Base-by-base conservation (phyloP, 2,888 invertebrate genomes). In the Meteorus cinctellus region DNA sequence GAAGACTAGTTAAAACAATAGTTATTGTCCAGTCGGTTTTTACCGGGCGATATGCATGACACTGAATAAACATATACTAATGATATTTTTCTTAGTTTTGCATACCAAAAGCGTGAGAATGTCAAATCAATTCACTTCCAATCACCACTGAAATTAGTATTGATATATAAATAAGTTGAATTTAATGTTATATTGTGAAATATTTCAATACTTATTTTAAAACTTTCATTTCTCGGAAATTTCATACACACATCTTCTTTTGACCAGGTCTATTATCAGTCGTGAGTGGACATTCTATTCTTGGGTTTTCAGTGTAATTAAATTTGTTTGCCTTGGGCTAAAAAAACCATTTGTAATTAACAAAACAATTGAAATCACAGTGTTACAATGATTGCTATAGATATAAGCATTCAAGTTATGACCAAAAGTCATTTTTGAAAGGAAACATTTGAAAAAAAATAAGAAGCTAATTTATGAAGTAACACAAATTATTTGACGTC, bases 101-200 rank as follows among this genome's bases (percentile, higher is more conserved):
- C 55, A 55, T 62, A 62, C 27, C 16, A 62, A 62, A 14, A 62
- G 62, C 62, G 62, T 62, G 62, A 62, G 62, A 62, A 62, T 16
- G 29, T 55, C 55, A 19, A 24, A 55, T n/a, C 4, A 55, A 55
- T 55, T 55, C n/a, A 19, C 1, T 55, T 1, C 19, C 10, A 55
- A 55, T 55, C 8, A 55, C 10, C 4, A 19, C 4, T 1, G 5
- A 55, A 19, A 10, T 19, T 2, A 24, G n/a, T 55, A 19, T 19
- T 19, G 4, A 1, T 55, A 19, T n/a, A 48, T 55, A 5, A 19
- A 55, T 55, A 55, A 48, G n/a, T 48, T 48, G 48, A 48, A 48
- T 16, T 55, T 19, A 19, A 19, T 19, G 41, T 41, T 41, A 12
- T 12, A 55, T 55, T 55, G 10, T n/a, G 19, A 55, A 19, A 55